A percentile compares a stretch with the other conserved stretches of the same genome.
These are phyloP conservation scores for Oreohelix idahoensis DNA, from an alignment of 1,140 invertebrate species.

Conservation along the genomic window DNA sequence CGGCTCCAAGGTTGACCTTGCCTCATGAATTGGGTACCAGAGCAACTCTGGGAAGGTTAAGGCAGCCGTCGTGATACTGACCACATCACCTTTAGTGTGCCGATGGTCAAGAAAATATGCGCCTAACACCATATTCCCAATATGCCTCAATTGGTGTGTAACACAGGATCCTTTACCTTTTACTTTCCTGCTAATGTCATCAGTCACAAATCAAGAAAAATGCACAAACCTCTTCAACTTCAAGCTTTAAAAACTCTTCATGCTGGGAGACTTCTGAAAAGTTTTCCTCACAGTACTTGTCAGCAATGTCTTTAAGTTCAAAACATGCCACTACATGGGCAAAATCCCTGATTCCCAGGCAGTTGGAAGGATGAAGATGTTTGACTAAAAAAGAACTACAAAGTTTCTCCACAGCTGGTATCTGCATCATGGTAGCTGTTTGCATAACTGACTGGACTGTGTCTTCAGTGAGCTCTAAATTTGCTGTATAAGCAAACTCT, in stretches of 20 bases:
- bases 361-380: constrained; percentile 92
- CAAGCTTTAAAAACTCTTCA: constrained; percentile 50
- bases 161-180: too few species aligned
- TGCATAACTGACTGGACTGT: constrained; percentile 85
- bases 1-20: too few species aligned
- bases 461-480: constrained; percentile 59
- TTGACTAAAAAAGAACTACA: constrained; percentile 89
- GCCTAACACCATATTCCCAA: too few species aligned
- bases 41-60: too few species aligned
- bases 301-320: constrained; percentile 34
- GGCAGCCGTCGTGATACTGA: too few species aligned
- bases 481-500: constrained; percentile 43
- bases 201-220: not conserved
- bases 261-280: constrained; percentile 46
- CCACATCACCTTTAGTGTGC: too few species aligned
- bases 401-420: constrained; percentile 85
- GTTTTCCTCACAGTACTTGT: constrained; percentile 46
- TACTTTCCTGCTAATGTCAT: not conserved
- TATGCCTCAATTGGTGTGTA: too few species aligned
- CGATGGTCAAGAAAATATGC: too few species aligned
- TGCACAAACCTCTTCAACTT: constrained; percentile 42
- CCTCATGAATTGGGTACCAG: too few species aligned
- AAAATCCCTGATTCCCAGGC: constrained; percentile 89
- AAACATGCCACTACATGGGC: constrained; percentile 82
- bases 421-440: constrained; percentile 88